phyloP scores from a whole-genome alignment of 2,113 vertebrate genomes.

The Ptyas mucosa region DNA sequence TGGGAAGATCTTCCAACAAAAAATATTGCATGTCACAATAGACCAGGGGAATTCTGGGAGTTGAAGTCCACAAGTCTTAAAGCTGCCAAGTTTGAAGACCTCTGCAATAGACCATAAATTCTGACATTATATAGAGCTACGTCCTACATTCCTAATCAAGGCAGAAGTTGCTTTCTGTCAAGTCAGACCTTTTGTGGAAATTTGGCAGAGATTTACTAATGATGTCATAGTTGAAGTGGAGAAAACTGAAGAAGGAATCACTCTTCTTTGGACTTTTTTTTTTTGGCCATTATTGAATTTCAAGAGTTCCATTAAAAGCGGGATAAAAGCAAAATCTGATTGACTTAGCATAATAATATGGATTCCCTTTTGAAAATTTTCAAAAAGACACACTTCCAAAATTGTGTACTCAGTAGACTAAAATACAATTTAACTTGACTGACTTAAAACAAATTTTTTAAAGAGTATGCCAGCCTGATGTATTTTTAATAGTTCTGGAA shows the following conservation, averaged over 20 bases:
- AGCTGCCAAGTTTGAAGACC: too few species aligned
- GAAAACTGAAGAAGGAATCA: neutral
- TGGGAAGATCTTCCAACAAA: neutral
- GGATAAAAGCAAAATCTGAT: constrained; percentile 7
- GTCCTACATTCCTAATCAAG: neutral
- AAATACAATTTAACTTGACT: neutral
- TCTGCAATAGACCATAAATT: neutral
- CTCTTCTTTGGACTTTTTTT: neutral
- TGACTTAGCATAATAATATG: neutral
- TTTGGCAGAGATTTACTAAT: neutral
- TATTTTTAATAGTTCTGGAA: neutral
- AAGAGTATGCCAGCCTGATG: neutral
- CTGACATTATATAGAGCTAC: neutral
- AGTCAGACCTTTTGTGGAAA: neutral
- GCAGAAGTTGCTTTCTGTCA: neutral
- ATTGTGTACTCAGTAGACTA: neutral
- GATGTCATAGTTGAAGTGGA: neutral
- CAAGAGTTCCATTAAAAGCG: neutral
- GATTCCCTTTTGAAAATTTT: neutral
- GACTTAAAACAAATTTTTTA: neutral
- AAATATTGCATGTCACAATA: neutral
- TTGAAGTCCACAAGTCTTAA: too few species aligned
- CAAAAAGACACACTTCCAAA: neutral
- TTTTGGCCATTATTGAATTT: neutral
- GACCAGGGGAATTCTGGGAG: too few species aligned